Evolutionary conservation across 2,797 vertebrate species (phyloP).

Genomic region (Champsocephalus gunnari): DNA sequence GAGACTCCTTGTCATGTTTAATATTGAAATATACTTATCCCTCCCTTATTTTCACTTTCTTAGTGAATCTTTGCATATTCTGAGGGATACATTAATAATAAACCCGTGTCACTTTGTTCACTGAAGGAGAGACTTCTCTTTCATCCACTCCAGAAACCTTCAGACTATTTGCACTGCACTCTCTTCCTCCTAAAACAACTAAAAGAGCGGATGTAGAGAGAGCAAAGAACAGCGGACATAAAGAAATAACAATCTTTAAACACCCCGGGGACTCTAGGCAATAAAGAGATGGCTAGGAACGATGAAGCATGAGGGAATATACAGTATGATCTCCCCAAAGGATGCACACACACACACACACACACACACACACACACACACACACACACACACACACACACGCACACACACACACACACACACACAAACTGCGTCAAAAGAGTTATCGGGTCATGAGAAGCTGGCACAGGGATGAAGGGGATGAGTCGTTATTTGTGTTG

Average conservation of each 20-base stretch:
- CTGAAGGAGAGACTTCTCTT: constrained; percentile 33
- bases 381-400: constrained; percentile 25
- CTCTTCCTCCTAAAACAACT: constrained; percentile 1
- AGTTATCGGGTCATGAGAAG: constrained; percentile 78
- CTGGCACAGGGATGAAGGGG: constrained; percentile 33
- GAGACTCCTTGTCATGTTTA: not conserved
- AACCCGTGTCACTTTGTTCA: constrained; percentile 25
- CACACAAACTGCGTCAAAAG: constrained; percentile 28
- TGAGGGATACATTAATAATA: constrained; percentile 1
- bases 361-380: constrained; percentile 19
- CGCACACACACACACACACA: constrained; percentile 18
- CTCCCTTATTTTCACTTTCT: not conserved
- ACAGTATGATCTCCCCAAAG: constrained; percentile 17
- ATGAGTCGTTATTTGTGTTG: constrained; percentile 51
- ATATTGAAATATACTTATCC: not conserved
- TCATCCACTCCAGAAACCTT: constrained; percentile 27
- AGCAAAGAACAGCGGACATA: constrained; percentile 23
- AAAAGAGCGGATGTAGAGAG: constrained; percentile 3
- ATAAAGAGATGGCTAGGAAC: not conserved
- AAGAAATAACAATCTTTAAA: constrained; percentile 25
- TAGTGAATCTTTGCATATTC: not conserved
- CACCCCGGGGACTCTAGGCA: constrained; percentile 19
- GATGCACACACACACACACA: not conserved
- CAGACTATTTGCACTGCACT: not conserved
- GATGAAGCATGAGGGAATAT: constrained; percentile 14